Base-by-base conservation (phyloP, 2,797 vertebrate species). In the Megaceryle alcyon region DNA sequence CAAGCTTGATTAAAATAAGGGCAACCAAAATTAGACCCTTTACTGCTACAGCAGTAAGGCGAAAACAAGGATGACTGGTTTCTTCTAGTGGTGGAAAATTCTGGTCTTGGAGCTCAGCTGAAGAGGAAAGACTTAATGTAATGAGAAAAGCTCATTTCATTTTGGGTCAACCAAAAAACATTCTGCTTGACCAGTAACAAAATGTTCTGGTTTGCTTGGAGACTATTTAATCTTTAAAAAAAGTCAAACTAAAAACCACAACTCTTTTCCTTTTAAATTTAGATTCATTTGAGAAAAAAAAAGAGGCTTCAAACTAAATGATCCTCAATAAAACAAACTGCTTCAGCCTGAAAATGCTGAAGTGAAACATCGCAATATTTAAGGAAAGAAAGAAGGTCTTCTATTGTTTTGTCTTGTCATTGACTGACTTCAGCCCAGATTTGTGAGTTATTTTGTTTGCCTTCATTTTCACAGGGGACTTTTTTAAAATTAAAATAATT, bases 381-480 rank as follows among this genome's bases (percentile, higher is more conserved):
- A 88, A 88, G 33, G 51, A 85, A 87, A 39, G n/a, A 71, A 84
- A 57, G 61, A 61, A 88, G 69, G 56, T 70, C 26, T 79, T 80
- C 51, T 72, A 48, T 93, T 94, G 70, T 82, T 91, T 90, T 93
- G 65, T 61, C 73, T 86, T 94, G 86, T 86, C 79, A 49, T 49
- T 88, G 66, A 44, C 35, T 84, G 70, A 93, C 59, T 94, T 76
- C 66, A 84, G 69, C 46, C 57, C 41, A 84, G 56, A 92, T 92
- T 72, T 92, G 53, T 39, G 49, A 86, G 46, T 82, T 92, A 88
- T 90, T 95, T 76, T 82, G 20, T 23, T 93, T 95, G 92, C 54
- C 66, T 96, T 88, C 13, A 19, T 89, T 94, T 95, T 78, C 82
- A 64, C 57, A 75, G 26, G 72, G 49, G 76, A 68, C 7, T 73